Evolutionary conservation across 1,140 invertebrate species (phyloP).

Genomic region (Lasioglossum baleicum): DNA sequence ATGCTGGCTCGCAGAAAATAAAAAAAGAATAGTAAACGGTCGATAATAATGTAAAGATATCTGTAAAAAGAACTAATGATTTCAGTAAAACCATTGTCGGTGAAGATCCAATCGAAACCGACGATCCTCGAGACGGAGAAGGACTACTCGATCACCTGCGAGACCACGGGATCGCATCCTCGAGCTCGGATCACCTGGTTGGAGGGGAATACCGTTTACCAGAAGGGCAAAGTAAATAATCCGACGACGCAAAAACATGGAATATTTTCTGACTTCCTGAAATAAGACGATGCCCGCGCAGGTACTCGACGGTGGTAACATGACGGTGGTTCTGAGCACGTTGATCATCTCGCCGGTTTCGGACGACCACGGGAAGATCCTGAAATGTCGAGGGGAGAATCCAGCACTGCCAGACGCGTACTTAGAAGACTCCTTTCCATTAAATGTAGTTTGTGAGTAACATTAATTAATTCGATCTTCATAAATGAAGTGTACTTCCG

Average conservation of each 20-base stretch:
- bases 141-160: conserved; percentile 88
- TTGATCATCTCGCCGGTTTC: conserved; percentile 89
- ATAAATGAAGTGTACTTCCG: too few relatives aligned
- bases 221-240: conserved; percentile 84
- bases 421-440: conserved; percentile 88
- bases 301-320: conserved; percentile 84
- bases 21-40: too few relatives aligned
- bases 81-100: conserved; percentile 87
- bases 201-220: conserved; percentile 87
- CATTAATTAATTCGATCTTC: too few relatives aligned
- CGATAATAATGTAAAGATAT: too few relatives aligned
- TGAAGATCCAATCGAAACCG: conserved; percentile 86
- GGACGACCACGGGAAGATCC: conserved; percentile 89
- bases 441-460: conserved; percentile 93
- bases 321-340: conserved; percentile 87
- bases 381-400: conserved; percentile 93
- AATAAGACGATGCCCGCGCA: conserved; percentile 67
- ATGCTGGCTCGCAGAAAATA: too few relatives aligned
- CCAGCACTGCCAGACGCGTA: conserved; percentile 85
- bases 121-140: conserved; percentile 88
- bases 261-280: not conserved
- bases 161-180: conserved; percentile 90
- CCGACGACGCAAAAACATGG: too few relatives aligned
- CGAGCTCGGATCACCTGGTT: conserved; percentile 90
- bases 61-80: not conserved